These are phyloP conservation scores for Norana najaformis DNA, from an alignment of 2,888 invertebrate species.

Conservation along the genomic window DNA sequence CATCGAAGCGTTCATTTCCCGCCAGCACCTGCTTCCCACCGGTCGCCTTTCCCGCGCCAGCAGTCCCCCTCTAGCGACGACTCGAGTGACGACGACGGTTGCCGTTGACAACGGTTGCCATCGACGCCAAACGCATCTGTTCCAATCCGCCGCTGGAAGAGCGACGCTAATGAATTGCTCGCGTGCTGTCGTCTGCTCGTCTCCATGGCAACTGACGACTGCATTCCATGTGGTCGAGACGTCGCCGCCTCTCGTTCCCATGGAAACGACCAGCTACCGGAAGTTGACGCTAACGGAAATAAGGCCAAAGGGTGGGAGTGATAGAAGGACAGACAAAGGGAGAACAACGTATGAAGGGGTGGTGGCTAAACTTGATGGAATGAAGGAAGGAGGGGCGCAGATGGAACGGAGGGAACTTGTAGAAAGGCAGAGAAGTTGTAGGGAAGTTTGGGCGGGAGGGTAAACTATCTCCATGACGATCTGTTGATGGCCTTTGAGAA, in stretches of 20 bases:
- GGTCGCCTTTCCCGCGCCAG: too few relatives aligned
- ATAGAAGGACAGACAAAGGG: neutral
- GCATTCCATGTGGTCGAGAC: neutral
- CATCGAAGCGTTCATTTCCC: neutral
- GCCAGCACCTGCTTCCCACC: neutral
- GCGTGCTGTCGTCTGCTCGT: neutral
- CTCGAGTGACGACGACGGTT: conserved; percentile 8
- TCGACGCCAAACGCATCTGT: neutral
- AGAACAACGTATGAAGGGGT: neutral
- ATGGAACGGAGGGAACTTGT: too few relatives aligned
- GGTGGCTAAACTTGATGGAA: neutral
- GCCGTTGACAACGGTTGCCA: conserved; percentile 19
- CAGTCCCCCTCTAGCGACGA: neutral
- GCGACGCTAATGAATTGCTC: neutral
- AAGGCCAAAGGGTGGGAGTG: neutral
- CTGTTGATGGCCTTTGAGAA: too few relatives aligned
- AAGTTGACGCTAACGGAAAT: conserved; percentile 8
- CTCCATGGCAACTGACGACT: neutral
- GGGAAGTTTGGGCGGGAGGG: too few relatives aligned
- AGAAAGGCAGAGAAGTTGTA: too few relatives aligned
- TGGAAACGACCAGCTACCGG: neutral
- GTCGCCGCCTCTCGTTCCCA: neutral
- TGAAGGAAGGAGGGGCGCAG: neutral
- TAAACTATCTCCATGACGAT: too few relatives aligned
- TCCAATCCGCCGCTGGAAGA: neutral